phyloP scores from a whole-genome alignment of 2,888 invertebrate species.

The Erannis defoliaria region DNA sequence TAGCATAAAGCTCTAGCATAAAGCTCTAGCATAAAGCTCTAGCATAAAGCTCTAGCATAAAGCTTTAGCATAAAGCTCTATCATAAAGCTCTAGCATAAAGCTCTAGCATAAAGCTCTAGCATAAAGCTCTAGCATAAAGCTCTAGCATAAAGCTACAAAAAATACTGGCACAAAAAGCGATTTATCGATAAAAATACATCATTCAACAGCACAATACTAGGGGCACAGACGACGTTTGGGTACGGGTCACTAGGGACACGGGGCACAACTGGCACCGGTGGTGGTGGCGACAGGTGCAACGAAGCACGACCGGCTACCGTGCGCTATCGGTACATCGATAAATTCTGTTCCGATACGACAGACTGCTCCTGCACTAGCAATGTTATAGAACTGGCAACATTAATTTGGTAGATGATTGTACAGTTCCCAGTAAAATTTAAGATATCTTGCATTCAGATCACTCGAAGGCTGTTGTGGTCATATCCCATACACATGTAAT shows the following conservation, averaged over 20 bases:
- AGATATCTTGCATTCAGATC: too few relatives aligned
- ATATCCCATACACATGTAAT: too few relatives aligned
- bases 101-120: too few relatives aligned
- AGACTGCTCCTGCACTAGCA: slow-evolving; percentile 49
- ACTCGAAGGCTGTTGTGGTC: too few relatives aligned
- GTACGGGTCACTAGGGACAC: slow-evolving; percentile 17
- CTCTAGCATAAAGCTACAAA: slow-evolving; percentile 1
- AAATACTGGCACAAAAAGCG: slow-evolving; percentile 39
- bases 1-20: too few relatives aligned
- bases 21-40: too few relatives aligned
- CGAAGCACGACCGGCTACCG: slow-evolving; percentile 54
- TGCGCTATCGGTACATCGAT: slow-evolving; percentile 70
- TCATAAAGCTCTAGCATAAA: too few relatives aligned
- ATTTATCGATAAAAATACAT: slow-evolving; percentile 58
- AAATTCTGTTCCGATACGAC: slow-evolving; percentile 72
- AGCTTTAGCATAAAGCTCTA: too few relatives aligned
- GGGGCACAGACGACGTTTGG: slow-evolving; percentile 29
- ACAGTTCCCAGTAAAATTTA: too few relatives aligned
- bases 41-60: too few relatives aligned
- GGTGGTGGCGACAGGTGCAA: slow-evolving; percentile 72
- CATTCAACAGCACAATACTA: slow-evolving; percentile 39
- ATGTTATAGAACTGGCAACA: slow-evolving; percentile 50
- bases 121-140: too few relatives aligned
- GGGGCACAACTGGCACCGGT: too few relatives aligned
- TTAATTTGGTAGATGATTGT: not conserved